phyloP scores from a whole-genome alignment of 2,888 invertebrate species.

The Parnassius mnemosyne region DNA sequence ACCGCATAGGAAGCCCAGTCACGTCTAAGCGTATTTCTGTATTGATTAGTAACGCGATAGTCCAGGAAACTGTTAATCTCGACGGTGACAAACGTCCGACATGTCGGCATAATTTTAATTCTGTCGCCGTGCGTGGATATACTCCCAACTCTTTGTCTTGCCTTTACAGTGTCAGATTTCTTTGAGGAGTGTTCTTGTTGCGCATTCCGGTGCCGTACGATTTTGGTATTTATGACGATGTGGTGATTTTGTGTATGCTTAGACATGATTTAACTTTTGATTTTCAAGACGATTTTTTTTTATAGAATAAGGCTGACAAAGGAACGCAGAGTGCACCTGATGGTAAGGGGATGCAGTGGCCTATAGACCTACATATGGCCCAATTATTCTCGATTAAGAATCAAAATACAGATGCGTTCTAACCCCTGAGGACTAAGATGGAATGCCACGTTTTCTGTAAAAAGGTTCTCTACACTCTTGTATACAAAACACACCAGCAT shows the following conservation, averaged over 20 bases:
- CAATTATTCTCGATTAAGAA: too few species aligned
- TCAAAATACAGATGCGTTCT: too few species aligned
- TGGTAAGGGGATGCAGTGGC: too few species aligned
- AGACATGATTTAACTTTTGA: not conserved
- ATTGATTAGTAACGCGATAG: conserved; percentile 29
- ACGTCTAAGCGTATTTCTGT: conserved; percentile 29
- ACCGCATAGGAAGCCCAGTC: conserved; percentile 19
- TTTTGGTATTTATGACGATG: not conserved
- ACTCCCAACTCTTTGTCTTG: conserved; percentile 27
- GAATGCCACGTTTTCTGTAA: too few species aligned
- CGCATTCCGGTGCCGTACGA: not conserved
- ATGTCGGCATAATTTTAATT: conserved; percentile 30
- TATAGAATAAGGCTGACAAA: not conserved
- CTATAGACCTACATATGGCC: too few species aligned
- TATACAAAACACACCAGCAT: too few species aligned
- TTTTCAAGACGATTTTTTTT: not conserved
- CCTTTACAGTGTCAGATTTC: conserved; percentile 22
- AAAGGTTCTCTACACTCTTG: too few species aligned
- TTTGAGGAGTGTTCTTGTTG: conserved; percentile 10
- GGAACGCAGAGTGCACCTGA: too few species aligned
- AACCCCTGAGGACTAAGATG: too few species aligned
- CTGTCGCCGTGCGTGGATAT: conserved; percentile 25
- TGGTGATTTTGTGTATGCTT: not conserved
- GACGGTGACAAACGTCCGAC: conserved; percentile 14
- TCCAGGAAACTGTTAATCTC: conserved; percentile 30